A percentile compares a stretch with the other conserved stretches of the same genome.
Conservation (phyloP, 1,140 invertebrate genomes). For the Triops cancriformis region DNA sequence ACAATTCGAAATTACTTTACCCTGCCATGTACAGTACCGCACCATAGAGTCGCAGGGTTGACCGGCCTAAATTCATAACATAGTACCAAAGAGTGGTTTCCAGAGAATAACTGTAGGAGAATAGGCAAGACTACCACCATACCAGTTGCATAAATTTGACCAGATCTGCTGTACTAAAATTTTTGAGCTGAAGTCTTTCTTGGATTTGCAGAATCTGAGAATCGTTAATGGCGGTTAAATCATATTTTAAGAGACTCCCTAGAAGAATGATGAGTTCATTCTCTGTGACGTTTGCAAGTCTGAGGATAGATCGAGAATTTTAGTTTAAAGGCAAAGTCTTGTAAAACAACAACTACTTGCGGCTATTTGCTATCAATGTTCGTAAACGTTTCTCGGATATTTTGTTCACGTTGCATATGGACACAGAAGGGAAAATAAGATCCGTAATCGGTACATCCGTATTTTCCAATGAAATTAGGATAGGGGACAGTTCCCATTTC, state of each 20-base stretch:
- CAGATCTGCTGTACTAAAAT: conserved; percentile 21
- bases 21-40: conserved; percentile 23
- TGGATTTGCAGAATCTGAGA: conserved; percentile 15
- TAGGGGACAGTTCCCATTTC: conserved; percentile 18
- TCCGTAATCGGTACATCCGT: conserved; percentile 19
- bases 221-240: not conserved
- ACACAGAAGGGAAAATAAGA: conserved; percentile 25
- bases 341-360: not conserved
- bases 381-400: conserved; percentile 19
- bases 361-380: not conserved
- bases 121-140: not conserved
- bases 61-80: conserved; percentile 14
- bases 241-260: conserved; percentile 17
- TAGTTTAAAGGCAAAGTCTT: not conserved
- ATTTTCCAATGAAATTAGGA: conserved; percentile 23
- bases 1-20: conserved; percentile 18
- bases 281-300: not conserved
- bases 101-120: not conserved
- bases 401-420: conserved; percentile 28
- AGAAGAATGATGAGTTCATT: conserved; percentile 7
- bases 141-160: conserved; percentile 21
- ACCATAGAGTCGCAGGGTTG: conserved; percentile 22
- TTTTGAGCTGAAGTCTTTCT: conserved; percentile 15
- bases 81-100: not conserved
- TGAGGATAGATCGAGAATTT: not conserved